phyloP scores from a whole-genome alignment of 2,888 invertebrate genomes.

The Drosophila emarginata region DNA sequence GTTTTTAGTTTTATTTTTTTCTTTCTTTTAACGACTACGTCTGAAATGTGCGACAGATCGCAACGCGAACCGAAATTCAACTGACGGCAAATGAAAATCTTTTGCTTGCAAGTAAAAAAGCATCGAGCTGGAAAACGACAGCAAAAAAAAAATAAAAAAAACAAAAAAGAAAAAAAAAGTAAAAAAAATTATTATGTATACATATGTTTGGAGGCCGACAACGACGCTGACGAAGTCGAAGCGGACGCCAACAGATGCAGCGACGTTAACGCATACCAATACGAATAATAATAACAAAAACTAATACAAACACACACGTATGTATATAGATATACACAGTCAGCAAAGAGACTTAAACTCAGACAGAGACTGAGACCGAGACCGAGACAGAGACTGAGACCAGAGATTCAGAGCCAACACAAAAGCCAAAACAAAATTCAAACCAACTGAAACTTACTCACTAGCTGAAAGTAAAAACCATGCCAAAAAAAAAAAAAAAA shows the following conservation, averaged over 20 bases:
- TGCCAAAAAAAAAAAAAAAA: conserved; percentile 44
- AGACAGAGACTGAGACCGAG: conserved; percentile 25
- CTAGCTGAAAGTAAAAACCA: conserved; percentile 38
- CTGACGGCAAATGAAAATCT: conserved; percentile 81
- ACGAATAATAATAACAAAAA: conserved; percentile 40
- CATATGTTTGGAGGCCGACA: conserved; percentile 72
- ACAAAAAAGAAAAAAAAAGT: conserved; percentile 35
- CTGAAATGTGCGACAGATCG: conserved; percentile 77
- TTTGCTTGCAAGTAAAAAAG: conserved; percentile 79
- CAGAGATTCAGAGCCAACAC: background rate
- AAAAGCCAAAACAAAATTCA: background rate
- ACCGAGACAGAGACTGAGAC: conserved; percentile 14
- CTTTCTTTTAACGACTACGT: conserved; percentile 14
- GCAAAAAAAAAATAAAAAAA: conserved; percentile 61
- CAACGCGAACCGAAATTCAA: conserved; percentile 80
- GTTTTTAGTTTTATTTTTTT: background rate
- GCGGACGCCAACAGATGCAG: conserved; percentile 42
- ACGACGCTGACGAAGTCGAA: conserved; percentile 36
- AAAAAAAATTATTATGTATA: conserved; percentile 75
- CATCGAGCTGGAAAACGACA: conserved; percentile 74
- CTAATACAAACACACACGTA: conserved; percentile 39
- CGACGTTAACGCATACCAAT: conserved; percentile 51
- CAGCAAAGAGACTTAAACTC: conserved; percentile 47
- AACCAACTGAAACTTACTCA: conserved; percentile 17
- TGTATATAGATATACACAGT: conserved; percentile 32